Base-by-base conservation (phyloP, 2,113 vertebrate species). In the Eretmochelys imbricata region DNA sequence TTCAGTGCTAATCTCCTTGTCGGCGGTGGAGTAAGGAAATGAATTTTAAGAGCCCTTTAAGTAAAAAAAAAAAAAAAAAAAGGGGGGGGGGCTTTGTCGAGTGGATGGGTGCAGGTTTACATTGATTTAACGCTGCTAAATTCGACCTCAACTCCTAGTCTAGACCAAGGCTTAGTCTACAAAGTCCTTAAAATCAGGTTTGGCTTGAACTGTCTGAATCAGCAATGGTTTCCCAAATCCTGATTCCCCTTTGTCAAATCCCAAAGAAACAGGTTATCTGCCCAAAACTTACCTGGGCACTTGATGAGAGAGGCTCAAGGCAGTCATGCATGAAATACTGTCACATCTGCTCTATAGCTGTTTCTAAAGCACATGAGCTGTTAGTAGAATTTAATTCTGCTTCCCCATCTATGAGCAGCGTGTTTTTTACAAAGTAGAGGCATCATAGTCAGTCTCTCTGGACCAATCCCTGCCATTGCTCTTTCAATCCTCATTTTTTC, bases 261-360 rank as follows among this genome's bases (percentile, higher is more conserved):
- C 25, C n/a, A 42, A 3, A 0, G 4, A 29, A 27, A 35, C 5
- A 29, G 38, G 27, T 48, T 49, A 7, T 4, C 17, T 79, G 16
- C 48, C 46, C 4, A 9, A 8, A 25, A n/a, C 65, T 62, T 54
- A 53, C 80, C 1, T 50, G 2, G 20, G 27, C 24, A 17, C 38
- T 46, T 24, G 35, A 65, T 27, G 14, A 24, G 42, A 76, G 46
- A 35, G 20, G 35, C 20, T 13, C 20, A 85, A 46, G 22, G 54
- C 16, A 83, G 24, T 0, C 85, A 25, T 20, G 49, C 50, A 75
- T 75, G 35, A 57, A 94, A 82, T 8, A 1, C 38, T 13, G 22
- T 7, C 13, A 3, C 50, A 55, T 76, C 10, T 89, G 83, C 85
- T 48, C n/a, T 59, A 0, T 2, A 48, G 35, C 4, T 89, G 5